Percentiles rank a stretch among this genome's conserved stretches.
phyloP scores from a whole-genome alignment of 2,113 vertebrate genomes.

The Ciconia stormi region DNA sequence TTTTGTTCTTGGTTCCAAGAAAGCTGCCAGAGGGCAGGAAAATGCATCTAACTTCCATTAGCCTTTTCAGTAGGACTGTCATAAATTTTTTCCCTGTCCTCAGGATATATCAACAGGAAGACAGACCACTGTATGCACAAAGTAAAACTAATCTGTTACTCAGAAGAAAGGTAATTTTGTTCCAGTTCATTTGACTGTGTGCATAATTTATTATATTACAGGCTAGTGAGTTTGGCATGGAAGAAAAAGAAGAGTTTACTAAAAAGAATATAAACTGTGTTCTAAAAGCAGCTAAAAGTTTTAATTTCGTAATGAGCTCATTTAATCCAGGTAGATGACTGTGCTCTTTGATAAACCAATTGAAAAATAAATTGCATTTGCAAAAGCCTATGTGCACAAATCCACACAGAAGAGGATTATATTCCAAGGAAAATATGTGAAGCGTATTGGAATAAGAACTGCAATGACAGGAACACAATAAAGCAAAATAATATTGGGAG shows the following conservation, averaged over 20 bases:
- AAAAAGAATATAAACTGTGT: neutral
- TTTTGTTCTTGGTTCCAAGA: constrained; percentile 14
- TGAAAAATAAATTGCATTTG: constrained; percentile 58
- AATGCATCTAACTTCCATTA: constrained; percentile 51
- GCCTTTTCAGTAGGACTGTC: constrained; percentile 24
- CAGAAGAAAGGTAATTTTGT: constrained; percentile 10
- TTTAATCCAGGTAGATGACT: constrained; percentile 35
- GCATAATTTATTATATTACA: constrained; percentile 26
- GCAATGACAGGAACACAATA: constrained; percentile 6
- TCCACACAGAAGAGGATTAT: constrained; percentile 27
- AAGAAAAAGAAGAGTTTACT: neutral
- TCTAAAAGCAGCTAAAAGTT: constrained; percentile 20
- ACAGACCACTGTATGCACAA: neutral
- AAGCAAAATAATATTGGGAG: neutral
- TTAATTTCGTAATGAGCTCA: constrained; percentile 48
- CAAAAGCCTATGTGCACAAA: neutral
- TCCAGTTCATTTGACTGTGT: constrained; percentile 22
- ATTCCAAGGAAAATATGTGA: constrained; percentile 12
- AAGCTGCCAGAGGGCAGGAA: constrained; percentile 32
- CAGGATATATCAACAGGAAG: constrained; percentile 4
- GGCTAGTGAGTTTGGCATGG: neutral
- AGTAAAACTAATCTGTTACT: constrained; percentile 41
- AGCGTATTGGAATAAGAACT: constrained; percentile 1
- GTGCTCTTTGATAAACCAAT: constrained; percentile 17
- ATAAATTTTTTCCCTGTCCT: constrained; percentile 45